Evolutionary conservation across 2,797 vertebrate species (phyloP).

Genomic region (Parauchenoglanis punctatus): DNA sequence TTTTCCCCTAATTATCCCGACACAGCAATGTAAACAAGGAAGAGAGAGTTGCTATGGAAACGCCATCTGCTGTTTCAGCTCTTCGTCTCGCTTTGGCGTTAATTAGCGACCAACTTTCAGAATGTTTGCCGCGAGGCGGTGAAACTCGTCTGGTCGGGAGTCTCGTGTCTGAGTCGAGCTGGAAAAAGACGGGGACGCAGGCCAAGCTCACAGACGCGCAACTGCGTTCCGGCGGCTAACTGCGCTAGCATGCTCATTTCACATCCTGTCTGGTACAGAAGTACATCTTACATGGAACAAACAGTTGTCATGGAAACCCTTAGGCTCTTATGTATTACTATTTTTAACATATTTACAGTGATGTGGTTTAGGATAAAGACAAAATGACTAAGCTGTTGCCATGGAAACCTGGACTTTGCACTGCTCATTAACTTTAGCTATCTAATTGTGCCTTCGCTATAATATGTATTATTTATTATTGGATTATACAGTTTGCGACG

Average conservation of each 20-base stretch:
- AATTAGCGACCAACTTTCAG: slow-evolving; percentile 23
- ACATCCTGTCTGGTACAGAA: neutral
- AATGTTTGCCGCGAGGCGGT: neutral
- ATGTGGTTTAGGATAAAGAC: neutral
- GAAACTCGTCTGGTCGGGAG: neutral
- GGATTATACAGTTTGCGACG: neutral
- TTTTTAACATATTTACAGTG: neutral
- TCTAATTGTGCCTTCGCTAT: neutral
- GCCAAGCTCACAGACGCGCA: neutral
- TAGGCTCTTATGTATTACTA: neutral
- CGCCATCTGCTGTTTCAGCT: slow-evolving; percentile 18
- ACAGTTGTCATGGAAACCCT: neutral
- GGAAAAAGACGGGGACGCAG: neutral
- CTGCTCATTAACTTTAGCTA: neutral
- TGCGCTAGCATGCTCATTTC: neutral
- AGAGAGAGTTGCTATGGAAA: slow-evolving; percentile 19
- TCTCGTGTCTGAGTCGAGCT: neutral
- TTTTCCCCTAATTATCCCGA: neutral
- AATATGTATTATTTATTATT: neutral
- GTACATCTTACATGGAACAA: neutral
- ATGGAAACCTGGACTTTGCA: neutral
- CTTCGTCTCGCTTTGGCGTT: neutral
- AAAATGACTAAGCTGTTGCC: neutral
- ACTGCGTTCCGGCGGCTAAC: neutral
- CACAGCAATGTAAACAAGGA: neutral